Base-by-base conservation (phyloP, 2,888 invertebrate species). In the Ectropis crepuscularia region DNA sequence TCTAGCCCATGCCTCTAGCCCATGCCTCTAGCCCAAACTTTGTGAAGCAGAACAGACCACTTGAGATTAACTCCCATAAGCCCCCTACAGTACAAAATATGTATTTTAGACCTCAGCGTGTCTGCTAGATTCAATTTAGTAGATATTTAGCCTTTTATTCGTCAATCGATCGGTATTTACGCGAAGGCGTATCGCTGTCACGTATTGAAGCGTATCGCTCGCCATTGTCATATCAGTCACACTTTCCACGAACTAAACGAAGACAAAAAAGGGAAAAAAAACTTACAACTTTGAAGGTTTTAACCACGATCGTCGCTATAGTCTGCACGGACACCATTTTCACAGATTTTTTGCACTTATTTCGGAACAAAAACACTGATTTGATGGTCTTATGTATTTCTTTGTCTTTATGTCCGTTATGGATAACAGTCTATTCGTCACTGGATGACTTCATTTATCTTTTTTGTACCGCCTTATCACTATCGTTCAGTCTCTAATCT, bases 291-390 rank as follows among this genome's bases (percentile, higher is more conserved):
- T 97, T 97, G 63, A 97, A 92, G 64, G 95, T 90, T 94, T 97
- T 97, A 79, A 97, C 94, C 85, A 96, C 95, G 66, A 97, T 95
- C 62, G 96, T 95, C 70, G 95, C 97, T 74, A 97, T 96, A 50
- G 96, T 96, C 85, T 96, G 96, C 65, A 97, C 94, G 70, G 96
- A 96, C 84, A 96, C 96, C 96, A 97, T 96, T 91, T 92, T 95
- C 85, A 86, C 87, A 74, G 71, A 73, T 70, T 67, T 67, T 69
- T 55, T 60, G 47, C 67, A 70, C 74, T 70, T 72, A 70, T 73
- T 73, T 71, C 62, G 49, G 70, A 43, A 36, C 61, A 65, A 65
- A 69, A 60, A 62, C 63, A 69, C 68, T 67, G 65, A 53, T 69
- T 74, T 38, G 28, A 38, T 42, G 10, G 41, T 16, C 16, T 50